Base-by-base conservation (phyloP, 2,797 vertebrate genomes). In the Hippocampus kuda region DNA sequence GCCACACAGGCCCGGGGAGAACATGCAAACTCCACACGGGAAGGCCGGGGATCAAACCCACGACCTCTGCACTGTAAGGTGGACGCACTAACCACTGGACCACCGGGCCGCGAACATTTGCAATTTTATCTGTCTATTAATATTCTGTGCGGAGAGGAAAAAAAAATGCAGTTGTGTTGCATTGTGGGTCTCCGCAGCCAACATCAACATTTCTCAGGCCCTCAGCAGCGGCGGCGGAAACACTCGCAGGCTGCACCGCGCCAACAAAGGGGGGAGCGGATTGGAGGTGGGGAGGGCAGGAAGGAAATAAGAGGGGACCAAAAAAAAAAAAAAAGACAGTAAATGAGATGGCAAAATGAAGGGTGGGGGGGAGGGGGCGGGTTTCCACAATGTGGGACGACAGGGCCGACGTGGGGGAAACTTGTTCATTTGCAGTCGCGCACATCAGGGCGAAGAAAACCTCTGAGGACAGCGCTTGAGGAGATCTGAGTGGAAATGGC, bases 371-470 rank as follows among this genome's bases (percentile, higher is more conserved):
- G 2, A 12, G 70, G 73, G 18, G 13, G 82, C 81, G 85, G 79
- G 70, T 84, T 88, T 84, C 82, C 86, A 85, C 12, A 26, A 75
- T 77, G 83, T 82, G 75, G 82, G 83, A 83, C 77, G 59, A 78
- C 68, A 83, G 70, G 78, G 80, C 20, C 42, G 48, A 77, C 53
- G 68, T 72, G 46, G 74, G 75, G 79, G 74, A 70, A 66, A 63
- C 11, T 44, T 63, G 10, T 13, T 24, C 61, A 42, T 15, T 22
- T 11, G 61, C 22, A 42, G 18, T 53, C 24, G n/a, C 24, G 2
- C n/a, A 65, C 63, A 16, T 38, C 34, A 44, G 20, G 5, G 46
- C 46, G 5, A 48, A 30, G 26, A 16, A 27, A 5, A 24, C 13
- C 20, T 26, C 9, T 15, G 62, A 44, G 34, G 22, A 13, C 41